Evolutionary conservation across 2,888 invertebrate genomes (phyloP), one percentile per base, ranked within the genome.

Genomic region (Loripinus fragilis): DNA sequence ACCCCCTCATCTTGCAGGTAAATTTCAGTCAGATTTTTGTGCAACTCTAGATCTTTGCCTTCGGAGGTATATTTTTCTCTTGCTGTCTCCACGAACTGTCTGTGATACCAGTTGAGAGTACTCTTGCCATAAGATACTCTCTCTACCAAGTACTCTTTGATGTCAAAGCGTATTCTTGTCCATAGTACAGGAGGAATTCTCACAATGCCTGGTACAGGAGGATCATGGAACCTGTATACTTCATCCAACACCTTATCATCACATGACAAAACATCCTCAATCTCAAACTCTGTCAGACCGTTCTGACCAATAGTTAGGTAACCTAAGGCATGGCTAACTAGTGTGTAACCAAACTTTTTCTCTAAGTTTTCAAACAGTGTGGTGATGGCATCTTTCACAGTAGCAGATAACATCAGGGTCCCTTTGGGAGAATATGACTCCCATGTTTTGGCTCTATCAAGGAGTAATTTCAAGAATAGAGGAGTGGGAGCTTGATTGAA

Each of bases 211-310:
- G 86, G 85, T 7, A 91, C 90, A 8, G 93, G 93, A n/a, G 93
- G 93, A 69, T 91, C 90, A 79, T 93, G 92, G 76, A 87, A 92
- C 38, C 84, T 86, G 78, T 92, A 93, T 0, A 92, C 87, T 42
- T 91, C 90, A 83, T 90, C 85, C 70, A 93, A 80, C n/a, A 90
- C 90, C 52, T 85, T 85, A 79, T 91, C 89, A 75, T 91, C 88
- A 86, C 91, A 92, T 0, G 93, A 93, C 48, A 93, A 81, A 8
- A 87, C 91, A 87, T 92, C 93, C 66, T 92, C 92, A 28, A 92
- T 86, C 78, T 93, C 93, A 74, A 90, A 86, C 50, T 91, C 92
- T 48, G 90, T 89, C 48, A 92, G 81, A 0, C 93, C 93, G 60
- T 89, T 86, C 45, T 88, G 77, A n/a, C 91, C 91, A 60, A 91